Conservation (phyloP, 2,888 invertebrate genomes). For the Tanytarsus gracilentus region DNA sequence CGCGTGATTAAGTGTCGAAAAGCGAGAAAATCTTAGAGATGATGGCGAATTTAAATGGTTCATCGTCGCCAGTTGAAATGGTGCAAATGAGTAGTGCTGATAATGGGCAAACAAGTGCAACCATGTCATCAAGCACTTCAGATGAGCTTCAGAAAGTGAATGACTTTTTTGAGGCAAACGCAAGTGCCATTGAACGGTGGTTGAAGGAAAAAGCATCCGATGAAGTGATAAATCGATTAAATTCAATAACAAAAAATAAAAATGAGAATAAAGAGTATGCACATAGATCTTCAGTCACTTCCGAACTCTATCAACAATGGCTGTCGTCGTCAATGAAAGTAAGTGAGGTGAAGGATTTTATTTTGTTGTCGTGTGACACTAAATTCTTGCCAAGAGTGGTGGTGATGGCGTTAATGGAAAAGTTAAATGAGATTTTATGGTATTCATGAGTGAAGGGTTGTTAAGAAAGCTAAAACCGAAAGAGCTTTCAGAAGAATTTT, state of each 20-base stretch:
- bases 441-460: too few species aligned
- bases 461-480: too few species aligned
- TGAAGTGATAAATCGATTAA: slow-evolving; percentile 54
- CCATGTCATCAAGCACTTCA: background rate
- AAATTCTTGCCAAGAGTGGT: too few species aligned
- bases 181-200: slow-evolving; percentile 64
- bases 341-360: too few species aligned
- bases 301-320: slow-evolving; percentile 80
- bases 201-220: slow-evolving; percentile 63
- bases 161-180: slow-evolving; percentile 51
- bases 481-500: too few species aligned
- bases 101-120: background rate
- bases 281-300: slow-evolving; percentile 65
- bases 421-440: too few species aligned
- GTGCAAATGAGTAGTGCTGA: background rate
- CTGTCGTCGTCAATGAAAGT: slow-evolving; percentile 66
- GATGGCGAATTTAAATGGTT: slow-evolving; percentile 7
- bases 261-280: slow-evolving; percentile 37
- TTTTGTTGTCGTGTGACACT: too few species aligned
- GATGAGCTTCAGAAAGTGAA: slow-evolving; percentile 42
- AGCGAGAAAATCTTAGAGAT: too few species aligned
- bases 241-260: slow-evolving; percentile 47
- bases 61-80: background rate
- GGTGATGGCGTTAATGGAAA: too few species aligned
- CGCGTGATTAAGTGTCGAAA: too few species aligned